Evolutionary conservation across 2,113 vertebrate species (phyloP).

Genomic region (Prinia subflava): DNA sequence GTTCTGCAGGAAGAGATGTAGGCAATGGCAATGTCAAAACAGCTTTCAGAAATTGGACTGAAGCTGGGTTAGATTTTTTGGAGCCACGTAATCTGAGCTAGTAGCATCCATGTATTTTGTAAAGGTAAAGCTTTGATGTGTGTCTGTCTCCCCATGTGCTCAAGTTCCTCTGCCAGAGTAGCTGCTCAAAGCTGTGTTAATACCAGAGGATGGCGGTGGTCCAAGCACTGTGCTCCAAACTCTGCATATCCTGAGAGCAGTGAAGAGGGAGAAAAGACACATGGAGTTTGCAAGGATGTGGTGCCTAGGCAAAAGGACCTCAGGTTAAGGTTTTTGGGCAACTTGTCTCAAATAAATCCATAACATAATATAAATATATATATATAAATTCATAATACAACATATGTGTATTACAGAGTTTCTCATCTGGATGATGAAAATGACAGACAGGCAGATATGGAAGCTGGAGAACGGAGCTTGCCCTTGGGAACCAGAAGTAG

Average conservation of each 20-base stretch:
- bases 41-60: not conserved
- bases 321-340: not conserved
- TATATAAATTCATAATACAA: not conserved
- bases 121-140: not conserved
- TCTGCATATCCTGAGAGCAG: not conserved
- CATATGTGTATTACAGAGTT: not conserved
- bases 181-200: not conserved
- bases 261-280: not conserved
- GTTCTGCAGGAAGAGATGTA: not conserved
- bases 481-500: not conserved
- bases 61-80: not conserved
- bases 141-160: accelerated
- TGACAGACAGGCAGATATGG: not conserved
- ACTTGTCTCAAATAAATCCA: not conserved
- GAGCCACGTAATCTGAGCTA: not conserved
- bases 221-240: not conserved
- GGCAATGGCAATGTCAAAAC: not conserved
- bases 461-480: not conserved
- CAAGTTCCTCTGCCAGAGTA: not conserved
- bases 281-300: not conserved
- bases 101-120: not conserved
- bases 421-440: not conserved
- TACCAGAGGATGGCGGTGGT: accelerated
- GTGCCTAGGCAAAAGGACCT: not conserved
- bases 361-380: not conserved